Conservation (phyloP, 2,888 invertebrate species). For the Pollenia amentaria region DNA sequence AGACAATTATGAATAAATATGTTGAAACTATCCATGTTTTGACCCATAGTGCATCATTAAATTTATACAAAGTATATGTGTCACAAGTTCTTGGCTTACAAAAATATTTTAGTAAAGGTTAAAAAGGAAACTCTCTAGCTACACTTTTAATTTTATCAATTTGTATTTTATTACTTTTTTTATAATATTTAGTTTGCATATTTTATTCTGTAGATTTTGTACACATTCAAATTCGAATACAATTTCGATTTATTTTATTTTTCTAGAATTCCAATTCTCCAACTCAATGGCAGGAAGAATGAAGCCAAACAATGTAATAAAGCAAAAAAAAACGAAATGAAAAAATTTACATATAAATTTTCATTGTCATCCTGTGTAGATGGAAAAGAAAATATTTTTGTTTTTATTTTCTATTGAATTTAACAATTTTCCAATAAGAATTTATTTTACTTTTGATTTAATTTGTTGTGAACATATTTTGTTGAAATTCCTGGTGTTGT, state of each 20-base stretch:
- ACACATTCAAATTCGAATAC: conserved; percentile 53
- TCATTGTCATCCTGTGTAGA: conserved; percentile 65
- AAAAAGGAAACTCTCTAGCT: conserved; percentile 26
- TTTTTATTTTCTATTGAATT: conserved; percentile 54
- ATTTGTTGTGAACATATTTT: conserved; percentile 50
- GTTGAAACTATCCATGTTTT: neutral
- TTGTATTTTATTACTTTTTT: neutral
- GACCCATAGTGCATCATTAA: neutral
- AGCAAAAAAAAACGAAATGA: neutral
- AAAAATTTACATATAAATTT: conserved; percentile 66
- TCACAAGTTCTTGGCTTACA: neutral
- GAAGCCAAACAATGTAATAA: conserved; percentile 25
- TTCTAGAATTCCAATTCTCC: conserved; percentile 3
- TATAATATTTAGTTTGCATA: conserved; percentile 33
- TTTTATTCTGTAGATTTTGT: conserved; percentile 49
- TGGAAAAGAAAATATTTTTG: conserved; percentile 30
- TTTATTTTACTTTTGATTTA: conserved; percentile 44
- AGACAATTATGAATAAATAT: too few relatives aligned
- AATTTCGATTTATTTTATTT: conserved; percentile 64
- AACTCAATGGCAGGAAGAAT: conserved; percentile 19
- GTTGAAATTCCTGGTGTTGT: neutral
- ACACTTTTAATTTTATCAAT: conserved; percentile 33
- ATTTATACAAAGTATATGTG: neutral
- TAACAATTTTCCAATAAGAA: conserved; percentile 55
- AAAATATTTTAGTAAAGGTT: conserved; percentile 42